Percentiles rank a stretch among this genome's conserved stretches.
Conservation (phyloP, 1,140 invertebrate genomes). For the Polyergus mexicanus region DNA sequence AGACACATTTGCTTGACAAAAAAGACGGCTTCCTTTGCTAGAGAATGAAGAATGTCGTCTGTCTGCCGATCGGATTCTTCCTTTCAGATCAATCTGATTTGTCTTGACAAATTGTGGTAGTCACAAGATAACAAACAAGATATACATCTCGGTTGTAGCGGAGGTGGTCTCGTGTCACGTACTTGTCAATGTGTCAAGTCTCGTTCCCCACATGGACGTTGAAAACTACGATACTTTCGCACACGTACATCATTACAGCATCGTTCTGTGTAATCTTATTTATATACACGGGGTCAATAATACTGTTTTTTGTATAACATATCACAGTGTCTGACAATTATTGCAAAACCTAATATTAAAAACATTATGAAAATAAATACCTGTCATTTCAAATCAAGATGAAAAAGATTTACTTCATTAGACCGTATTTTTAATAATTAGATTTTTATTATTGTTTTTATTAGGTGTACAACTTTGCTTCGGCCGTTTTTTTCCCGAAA, state of each 20-base stretch:
- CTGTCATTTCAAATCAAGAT: not conserved
- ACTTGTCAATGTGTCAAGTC: conserved; percentile 75
- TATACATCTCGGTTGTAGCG: conserved; percentile 68
- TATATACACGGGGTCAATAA: not conserved
- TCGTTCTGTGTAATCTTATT: conserved; percentile 23
- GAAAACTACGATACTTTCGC: conserved; percentile 49
- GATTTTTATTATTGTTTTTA: conserved; percentile 3
- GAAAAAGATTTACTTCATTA: not conserved
- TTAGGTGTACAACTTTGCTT: too few relatives aligned
- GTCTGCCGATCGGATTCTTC: conserved; percentile 1
- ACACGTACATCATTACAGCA: conserved; percentile 29
- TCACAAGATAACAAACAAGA: conserved; percentile 72
- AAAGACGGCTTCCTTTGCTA: not conserved
- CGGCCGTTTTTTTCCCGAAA: too few relatives aligned
- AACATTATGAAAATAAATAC: not conserved
- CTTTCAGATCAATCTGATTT: conserved; percentile 55
- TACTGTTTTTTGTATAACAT: not conserved
- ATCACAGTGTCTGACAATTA: conserved; percentile 2
- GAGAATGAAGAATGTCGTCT: conserved; percentile 57
- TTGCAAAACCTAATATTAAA: conserved; percentile 1
- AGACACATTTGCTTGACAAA: not conserved
- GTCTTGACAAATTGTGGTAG: conserved; percentile 77
- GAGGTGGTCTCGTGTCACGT: conserved; percentile 76
- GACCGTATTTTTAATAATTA: not conserved
- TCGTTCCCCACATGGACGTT: conserved; percentile 57